Evolutionary conservation across 1,140 invertebrate species (phyloP).

Genomic region (Papilio aristodemus): DNA sequence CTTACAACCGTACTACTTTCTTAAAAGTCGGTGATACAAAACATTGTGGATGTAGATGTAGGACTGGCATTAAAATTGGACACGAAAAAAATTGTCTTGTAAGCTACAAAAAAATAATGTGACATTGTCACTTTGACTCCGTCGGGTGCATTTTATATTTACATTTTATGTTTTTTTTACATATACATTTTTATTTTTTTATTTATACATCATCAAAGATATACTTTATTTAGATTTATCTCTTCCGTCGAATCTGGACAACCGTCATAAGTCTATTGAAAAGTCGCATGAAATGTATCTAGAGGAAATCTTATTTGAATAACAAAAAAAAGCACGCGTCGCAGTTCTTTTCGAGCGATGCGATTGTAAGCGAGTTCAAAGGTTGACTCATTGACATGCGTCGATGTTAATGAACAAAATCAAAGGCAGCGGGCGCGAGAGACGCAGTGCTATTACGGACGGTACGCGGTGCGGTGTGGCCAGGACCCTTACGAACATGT

Average conservation of each 20-base stretch:
- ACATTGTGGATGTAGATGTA: no score
- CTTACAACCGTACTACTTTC: no score
- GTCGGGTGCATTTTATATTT: background rate
- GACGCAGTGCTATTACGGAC: background rate
- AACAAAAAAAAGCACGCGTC: conserved; percentile 40
- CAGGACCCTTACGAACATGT: conserved; percentile 49
- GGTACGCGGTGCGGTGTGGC: background rate
- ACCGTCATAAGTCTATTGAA: background rate
- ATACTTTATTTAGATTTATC: background rate
- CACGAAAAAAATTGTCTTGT: no score
- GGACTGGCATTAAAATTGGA: no score
- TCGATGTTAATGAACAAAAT: conserved; percentile 49
- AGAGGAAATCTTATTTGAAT: conserved; percentile 12
- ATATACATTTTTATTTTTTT: background rate
- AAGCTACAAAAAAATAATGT: background rate
- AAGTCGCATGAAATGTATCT: background rate
- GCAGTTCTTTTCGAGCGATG: conserved; percentile 50
- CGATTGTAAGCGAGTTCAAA: conserved; percentile 66
- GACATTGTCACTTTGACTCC: background rate
- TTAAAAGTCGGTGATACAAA: no score
- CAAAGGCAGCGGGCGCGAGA: background rate
- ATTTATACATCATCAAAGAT: background rate
- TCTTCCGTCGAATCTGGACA: background rate
- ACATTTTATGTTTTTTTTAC: background rate
- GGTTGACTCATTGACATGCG: conserved; percentile 63